phyloP scores from a whole-genome alignment of 2,888 invertebrate genomes.

The Drosophila kambysellisi region DNA sequence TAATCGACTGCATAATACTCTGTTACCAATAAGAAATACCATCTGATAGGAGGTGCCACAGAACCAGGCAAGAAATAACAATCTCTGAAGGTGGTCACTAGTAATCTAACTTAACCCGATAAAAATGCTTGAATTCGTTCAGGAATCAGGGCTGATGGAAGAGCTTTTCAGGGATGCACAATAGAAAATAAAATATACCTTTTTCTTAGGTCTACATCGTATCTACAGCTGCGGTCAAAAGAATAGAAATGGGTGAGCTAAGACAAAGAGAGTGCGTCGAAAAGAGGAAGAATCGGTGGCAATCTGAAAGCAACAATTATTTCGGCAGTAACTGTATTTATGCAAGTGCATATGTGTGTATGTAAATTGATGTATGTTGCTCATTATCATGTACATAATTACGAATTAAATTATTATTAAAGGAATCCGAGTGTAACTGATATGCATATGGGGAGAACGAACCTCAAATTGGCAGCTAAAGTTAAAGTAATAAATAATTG shows the following conservation, averaged over 20 bases:
- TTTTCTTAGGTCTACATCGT: no score
- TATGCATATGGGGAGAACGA: neutral
- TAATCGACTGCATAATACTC: neutral
- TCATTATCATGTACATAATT: neutral
- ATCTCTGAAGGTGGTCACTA: neutral
- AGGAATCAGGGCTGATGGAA: no score
- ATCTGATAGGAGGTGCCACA: neutral
- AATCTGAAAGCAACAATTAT: neutral
- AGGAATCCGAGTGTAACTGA: neutral
- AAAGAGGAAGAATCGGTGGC: no score
- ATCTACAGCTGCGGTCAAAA: neutral
- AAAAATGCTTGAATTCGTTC: no score
- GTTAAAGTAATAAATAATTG: neutral
- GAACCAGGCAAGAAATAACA: neutral
- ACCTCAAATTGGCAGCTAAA: neutral
- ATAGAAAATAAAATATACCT: neutral
- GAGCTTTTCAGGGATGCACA: neutral
- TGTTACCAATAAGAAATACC: neutral
- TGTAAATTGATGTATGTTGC: neutral
- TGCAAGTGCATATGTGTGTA: neutral
- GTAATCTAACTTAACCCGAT: neutral
- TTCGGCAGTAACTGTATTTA: neutral
- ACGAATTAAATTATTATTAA: neutral
- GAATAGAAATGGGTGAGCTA: neutral
- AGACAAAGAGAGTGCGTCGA: neutral